Evolutionary conservation across 2,888 invertebrate genomes (phyloP).

Genomic region (Chymomyza fuscimana): DNA sequence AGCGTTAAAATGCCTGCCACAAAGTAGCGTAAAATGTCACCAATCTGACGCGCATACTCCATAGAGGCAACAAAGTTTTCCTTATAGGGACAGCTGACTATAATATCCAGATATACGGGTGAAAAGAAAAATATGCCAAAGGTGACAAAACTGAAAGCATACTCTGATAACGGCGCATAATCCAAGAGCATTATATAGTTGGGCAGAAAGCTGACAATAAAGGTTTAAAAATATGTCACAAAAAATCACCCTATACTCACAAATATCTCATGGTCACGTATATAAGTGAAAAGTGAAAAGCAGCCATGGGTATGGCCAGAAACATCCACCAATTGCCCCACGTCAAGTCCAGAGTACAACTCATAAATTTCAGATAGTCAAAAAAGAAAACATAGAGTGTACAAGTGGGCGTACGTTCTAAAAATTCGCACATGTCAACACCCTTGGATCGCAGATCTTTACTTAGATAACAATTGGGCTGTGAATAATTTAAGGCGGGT

Average conservation of each 20-base stretch:
- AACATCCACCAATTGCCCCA: slow-evolving; percentile 4
- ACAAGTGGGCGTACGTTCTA: slow-evolving; percentile 12
- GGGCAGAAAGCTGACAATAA: slow-evolving; percentile 40
- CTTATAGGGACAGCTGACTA: background rate
- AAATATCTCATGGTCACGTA: slow-evolving; percentile 34
- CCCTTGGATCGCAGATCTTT: background rate
- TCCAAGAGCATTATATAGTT: slow-evolving; percentile 44
- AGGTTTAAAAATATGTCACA: background rate
- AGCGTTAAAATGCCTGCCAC: slow-evolving; percentile 37
- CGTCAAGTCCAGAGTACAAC: slow-evolving; percentile 18
- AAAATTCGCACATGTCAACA: slow-evolving; percentile 25
- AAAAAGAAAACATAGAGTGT: slow-evolving; percentile 5
- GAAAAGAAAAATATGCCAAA: slow-evolving; percentile 26
- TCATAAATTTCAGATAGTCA: slow-evolving; percentile 23
- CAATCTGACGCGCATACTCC: slow-evolving; percentile 17
- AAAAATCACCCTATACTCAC: slow-evolving; percentile 24
- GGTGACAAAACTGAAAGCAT: slow-evolving; percentile 28
- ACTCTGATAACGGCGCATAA: slow-evolving; percentile 31
- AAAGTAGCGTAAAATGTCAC: slow-evolving; percentile 31
- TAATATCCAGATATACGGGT: slow-evolving; percentile 22
- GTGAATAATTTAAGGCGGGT: too few species aligned
- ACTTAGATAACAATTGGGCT: background rate
- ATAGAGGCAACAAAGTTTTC: slow-evolving; percentile 11
- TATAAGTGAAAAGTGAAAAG: background rate
- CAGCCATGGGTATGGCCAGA: background rate